Conservation (phyloP, 1,140 invertebrate genomes). For the Pygmarrhopalites habei region DNA sequence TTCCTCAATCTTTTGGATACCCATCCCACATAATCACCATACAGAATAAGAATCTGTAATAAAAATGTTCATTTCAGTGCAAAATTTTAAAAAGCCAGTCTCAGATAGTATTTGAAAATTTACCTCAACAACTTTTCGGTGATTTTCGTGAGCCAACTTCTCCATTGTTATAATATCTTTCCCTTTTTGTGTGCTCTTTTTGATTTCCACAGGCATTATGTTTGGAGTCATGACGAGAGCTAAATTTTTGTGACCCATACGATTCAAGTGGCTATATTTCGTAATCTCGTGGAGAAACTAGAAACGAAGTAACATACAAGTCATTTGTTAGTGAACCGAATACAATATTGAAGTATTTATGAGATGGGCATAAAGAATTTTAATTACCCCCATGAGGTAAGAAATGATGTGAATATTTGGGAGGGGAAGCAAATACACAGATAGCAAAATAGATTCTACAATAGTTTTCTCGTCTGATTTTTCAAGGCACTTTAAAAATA, state of each 20-base stretch:
- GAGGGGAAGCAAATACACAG: constrained; percentile 22
- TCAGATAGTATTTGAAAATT: no score
- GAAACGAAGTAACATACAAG: neutral
- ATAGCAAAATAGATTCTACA: constrained; percentile 19
- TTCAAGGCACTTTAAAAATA: constrained; percentile 33
- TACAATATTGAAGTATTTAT: neutral
- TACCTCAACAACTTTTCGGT: constrained; percentile 12
- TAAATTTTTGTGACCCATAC: constrained; percentile 33
- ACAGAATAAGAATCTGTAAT: constrained; percentile 28
- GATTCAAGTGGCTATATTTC: constrained; percentile 18
- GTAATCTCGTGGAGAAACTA: constrained; percentile 29
- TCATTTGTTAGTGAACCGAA: neutral
- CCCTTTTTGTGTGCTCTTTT: constrained; percentile 13
- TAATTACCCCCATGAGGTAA: constrained; percentile 31
- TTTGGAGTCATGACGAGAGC: constrained; percentile 33
- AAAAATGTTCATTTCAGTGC: neutral
- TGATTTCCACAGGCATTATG: constrained; percentile 31
- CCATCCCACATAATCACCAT: constrained; percentile 26
- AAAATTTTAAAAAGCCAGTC: neutral
- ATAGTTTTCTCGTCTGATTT: neutral
- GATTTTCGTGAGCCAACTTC: neutral
- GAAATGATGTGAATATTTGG: constrained; percentile 17
- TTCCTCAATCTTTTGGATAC: constrained; percentile 8
- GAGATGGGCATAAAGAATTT: neutral
- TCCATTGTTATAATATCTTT: neutral